Evolutionary conservation across 1,140 invertebrate genomes (phyloP), one percentile per base, ranked within the genome.

Genomic region (Lordiphosa stackelbergi): DNA sequence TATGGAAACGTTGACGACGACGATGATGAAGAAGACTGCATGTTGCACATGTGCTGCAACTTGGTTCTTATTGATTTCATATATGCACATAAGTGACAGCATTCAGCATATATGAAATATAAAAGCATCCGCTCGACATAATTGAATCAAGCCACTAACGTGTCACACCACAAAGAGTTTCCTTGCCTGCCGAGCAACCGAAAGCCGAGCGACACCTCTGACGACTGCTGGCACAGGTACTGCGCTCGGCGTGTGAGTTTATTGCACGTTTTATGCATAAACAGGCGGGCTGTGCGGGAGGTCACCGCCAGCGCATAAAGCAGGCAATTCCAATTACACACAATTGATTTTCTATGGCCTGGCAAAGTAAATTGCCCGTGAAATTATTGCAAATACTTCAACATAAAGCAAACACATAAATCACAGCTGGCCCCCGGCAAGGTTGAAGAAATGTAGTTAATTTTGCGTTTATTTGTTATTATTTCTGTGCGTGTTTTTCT

Each of bases 341-440:
- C 75, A 79, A 79, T 79, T 79, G 75, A 71, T 69, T 79, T 75
- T 74, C 62, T 75, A 62, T 59, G 57, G 59, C 65, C 61, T 59
- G 59, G 70, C 70, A 58, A 66, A 69, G 53, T 66, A 81, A 79
- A 79, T 79, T 81, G 77, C 41, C 71, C 75, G 71, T 81, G 69
- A 79, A 79, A 79, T 79, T 64, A 79, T 81, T 73, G 62, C 71
- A 61, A 68, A 79, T 56, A 70, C 61, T 69, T 37, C n/a, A 61
- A 60, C 24, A 60, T 60, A 52, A 37, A 68, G 16, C 4, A n/a
- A 42, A 11, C 34, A 45, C 66, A 53, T 69, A 69, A 69, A 69
- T 59, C 64, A 66, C 64, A 52, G 37, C 22, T 48, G 56, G 47
- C 42, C 19, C 1, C 5, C 3, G 36, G 38, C 52, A 34, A 35